Conservation (phyloP, 2,113 vertebrate genomes). For the Neogobius melanostomus region DNA sequence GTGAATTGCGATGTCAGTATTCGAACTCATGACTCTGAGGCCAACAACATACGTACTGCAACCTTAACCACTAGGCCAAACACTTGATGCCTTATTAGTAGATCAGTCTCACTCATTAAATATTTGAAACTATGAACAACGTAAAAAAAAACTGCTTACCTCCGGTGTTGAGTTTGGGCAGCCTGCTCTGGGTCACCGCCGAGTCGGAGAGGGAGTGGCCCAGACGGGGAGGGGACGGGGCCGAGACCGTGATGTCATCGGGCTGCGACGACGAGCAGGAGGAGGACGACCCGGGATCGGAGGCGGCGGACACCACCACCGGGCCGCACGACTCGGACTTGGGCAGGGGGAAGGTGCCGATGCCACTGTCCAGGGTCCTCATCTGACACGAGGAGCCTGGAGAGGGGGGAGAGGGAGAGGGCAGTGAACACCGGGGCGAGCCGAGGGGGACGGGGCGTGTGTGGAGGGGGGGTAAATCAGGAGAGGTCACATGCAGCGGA, state of each 20-base stretch:
- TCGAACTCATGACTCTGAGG: too few relatives aligned
- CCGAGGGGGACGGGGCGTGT: constrained; percentile 4
- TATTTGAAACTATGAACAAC: too few relatives aligned
- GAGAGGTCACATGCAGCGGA: constrained; percentile 65
- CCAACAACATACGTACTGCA: too few relatives aligned
- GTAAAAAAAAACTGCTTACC: constrained; percentile 70
- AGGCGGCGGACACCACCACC: constrained; percentile 51
- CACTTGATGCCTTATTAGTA: too few relatives aligned
- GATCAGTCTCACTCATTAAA: too few relatives aligned
- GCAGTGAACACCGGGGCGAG: constrained; percentile 65
- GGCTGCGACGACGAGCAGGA: neutral
- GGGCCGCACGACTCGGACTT: constrained; percentile 74
- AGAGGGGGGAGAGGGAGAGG: constrained; percentile 60
- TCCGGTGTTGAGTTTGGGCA: constrained; percentile 79
- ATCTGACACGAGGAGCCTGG: constrained; percentile 90
- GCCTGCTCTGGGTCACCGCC: constrained; percentile 74
- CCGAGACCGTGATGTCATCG: neutral
- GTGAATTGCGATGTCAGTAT: too few relatives aligned
- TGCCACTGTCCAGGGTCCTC: constrained; percentile 94
- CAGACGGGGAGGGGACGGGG: constrained; percentile 57
- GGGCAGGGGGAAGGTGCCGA: constrained; percentile 90
- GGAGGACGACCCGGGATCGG: neutral
- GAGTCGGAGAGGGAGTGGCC: constrained; percentile 83
- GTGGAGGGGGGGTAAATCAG: constrained; percentile 15
- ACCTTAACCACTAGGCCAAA: too few relatives aligned